Conservation (phyloP, 2,888 invertebrate species). For the Prosopocoilus inquinatus region DNA sequence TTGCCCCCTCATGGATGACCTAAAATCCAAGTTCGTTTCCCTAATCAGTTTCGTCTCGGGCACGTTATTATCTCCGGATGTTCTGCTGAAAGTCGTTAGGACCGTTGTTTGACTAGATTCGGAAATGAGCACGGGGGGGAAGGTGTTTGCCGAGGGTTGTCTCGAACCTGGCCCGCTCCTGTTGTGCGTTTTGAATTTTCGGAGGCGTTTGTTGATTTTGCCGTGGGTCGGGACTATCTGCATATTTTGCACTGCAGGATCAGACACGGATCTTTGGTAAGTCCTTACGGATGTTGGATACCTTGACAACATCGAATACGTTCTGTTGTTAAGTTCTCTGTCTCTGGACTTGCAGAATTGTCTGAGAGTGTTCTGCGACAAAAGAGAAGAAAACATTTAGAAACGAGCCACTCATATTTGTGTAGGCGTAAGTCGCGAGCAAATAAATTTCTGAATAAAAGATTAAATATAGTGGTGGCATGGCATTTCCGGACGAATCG, state of each 20-base stretch:
- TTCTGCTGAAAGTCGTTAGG: constrained; percentile 39
- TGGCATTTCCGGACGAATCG: no score
- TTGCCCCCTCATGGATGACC: no score
- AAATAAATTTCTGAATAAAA: no score
- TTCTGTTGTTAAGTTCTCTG: constrained; percentile 20
- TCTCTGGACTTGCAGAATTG: constrained; percentile 40
- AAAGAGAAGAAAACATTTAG: constrained; percentile 14
- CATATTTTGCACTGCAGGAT: constrained; percentile 24
- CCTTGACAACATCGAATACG: constrained; percentile 29
- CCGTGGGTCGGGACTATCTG: constrained; percentile 1
- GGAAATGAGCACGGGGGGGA: constrained; percentile 36
- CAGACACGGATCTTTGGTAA: constrained; percentile 20
- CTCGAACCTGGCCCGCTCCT: constrained; percentile 18
- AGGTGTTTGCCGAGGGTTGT: constrained; percentile 17
- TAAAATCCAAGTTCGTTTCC: constrained; percentile 23
- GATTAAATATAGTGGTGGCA: no score
- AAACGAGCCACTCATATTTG: no score
- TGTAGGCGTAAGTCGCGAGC: no score
- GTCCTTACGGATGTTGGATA: constrained; percentile 28
- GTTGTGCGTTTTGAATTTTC: neutral
- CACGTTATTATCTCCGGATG: constrained; percentile 2
- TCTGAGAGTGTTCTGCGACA: constrained; percentile 50
- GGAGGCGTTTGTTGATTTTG: neutral
- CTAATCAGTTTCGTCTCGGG: constrained; percentile 35
- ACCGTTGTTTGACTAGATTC: constrained; percentile 42